Evolutionary conservation across 2,113 vertebrate genomes (phyloP).

Genomic region (Nannospalax galili): DNA sequence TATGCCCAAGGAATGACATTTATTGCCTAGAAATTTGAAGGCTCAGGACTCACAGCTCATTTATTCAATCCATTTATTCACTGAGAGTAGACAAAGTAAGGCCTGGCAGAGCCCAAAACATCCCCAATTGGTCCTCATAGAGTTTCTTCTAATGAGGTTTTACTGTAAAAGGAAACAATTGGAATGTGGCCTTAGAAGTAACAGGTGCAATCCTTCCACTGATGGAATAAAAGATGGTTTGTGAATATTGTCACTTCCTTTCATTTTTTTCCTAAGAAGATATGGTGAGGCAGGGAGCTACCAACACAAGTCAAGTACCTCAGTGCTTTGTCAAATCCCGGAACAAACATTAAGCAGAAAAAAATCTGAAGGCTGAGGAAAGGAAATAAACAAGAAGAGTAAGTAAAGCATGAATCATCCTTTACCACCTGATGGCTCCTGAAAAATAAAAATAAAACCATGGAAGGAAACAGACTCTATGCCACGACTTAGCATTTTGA

Average conservation of each 20-base stretch:
- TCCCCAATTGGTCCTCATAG: background rate
- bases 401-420: constrained; percentile 78
- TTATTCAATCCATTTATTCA: constrained; percentile 12
- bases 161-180: constrained; percentile 69
- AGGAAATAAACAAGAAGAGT: constrained; percentile 80
- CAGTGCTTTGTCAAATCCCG: constrained; percentile 77
- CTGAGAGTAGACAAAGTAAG: background rate
- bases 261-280: constrained; percentile 72
- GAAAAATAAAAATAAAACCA: constrained; percentile 75
- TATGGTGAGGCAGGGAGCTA: background rate
- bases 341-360: constrained; percentile 78
- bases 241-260: constrained; percentile 80
- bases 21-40: constrained; percentile 47
- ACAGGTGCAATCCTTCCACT: constrained; percentile 72
- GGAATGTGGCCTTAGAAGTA: constrained; percentile 44
- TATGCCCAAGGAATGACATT: constrained; percentile 31
- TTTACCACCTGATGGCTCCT: constrained; percentile 68
- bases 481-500: constrained; percentile 63
- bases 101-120: background rate
- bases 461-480: constrained; percentile 61
- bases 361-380: constrained; percentile 76
- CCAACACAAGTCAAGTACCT: constrained; percentile 66
- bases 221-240: constrained; percentile 73
- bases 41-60: background rate
- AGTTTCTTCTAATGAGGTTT: constrained; percentile 60